These are phyloP conservation scores for Nasonovia ribisnigri DNA, from an alignment of 2,888 invertebrate genomes.

Conservation along the genomic window DNA sequence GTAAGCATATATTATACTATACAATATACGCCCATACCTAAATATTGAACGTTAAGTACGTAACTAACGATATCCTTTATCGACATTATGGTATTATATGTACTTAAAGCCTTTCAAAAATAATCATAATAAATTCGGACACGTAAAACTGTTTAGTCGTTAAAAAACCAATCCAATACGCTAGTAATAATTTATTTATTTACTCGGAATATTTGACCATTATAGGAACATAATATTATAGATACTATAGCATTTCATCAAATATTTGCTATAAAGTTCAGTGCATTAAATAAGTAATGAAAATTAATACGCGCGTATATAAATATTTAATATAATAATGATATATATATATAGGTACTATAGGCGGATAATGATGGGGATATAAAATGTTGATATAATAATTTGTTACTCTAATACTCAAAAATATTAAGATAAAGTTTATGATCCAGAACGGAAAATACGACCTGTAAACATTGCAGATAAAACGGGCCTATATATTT, in stretches of 20 bases:
- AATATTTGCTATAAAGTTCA: conserved; percentile 5
- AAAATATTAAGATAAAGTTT: conserved; percentile 20
- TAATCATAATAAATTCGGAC: background rate
- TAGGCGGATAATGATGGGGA: background rate
- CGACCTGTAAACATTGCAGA: conserved; percentile 17
- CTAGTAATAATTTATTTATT: background rate
- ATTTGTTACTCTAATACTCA: conserved; percentile 19
- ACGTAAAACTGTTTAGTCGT: background rate
- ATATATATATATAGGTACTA: no score
- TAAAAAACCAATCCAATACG: background rate
- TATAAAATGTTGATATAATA: background rate
- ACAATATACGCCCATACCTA: background rate
- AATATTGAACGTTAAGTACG: background rate
- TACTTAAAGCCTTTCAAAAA: background rate
- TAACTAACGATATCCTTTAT: background rate
- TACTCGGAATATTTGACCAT: background rate
- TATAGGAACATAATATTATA: background rate
- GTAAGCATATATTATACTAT: background rate
- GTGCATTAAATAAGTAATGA: background rate
- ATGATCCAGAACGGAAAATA: background rate
- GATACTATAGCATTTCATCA: background rate
- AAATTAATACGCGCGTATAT: background rate
- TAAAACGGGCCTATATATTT: background rate
- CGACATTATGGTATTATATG: background rate
- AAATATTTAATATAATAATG: background rate